Evolutionary conservation across 2,888 invertebrate genomes (phyloP).

Genomic region (Tortrix viridana): DNA sequence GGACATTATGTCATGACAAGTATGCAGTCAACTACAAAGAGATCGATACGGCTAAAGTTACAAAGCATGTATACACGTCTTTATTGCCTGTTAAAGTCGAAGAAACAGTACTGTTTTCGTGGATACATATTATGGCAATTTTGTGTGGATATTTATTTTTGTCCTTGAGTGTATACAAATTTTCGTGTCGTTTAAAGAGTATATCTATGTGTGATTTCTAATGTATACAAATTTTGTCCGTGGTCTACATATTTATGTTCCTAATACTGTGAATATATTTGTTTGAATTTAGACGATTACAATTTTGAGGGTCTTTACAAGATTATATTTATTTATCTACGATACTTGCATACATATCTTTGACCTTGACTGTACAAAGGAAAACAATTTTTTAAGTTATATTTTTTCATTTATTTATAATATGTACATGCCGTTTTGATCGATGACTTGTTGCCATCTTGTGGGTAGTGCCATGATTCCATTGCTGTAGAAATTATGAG

Average conservation of each 20-base stretch:
- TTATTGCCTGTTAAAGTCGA: no score
- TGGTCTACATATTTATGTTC: slow-evolving; percentile 11
- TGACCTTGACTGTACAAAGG: not conserved
- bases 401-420: no score
- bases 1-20: no score
- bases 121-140: slow-evolving; percentile 4
- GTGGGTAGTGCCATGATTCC: no score
- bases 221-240: slow-evolving; percentile 7
- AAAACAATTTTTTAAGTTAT: no score
- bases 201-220: slow-evolving; percentile 3
- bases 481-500: no score
- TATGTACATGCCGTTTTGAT: no score
- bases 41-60: no score
- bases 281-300: not conserved
- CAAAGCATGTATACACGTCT: no score
- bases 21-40: no score
- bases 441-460: no score
- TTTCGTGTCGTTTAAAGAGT: not conserved
- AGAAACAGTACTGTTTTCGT: no score
- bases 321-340: slow-evolving; percentile 8
- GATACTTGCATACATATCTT: slow-evolving; percentile 15
- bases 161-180: not conserved
- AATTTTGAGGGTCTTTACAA: slow-evolving; percentile 1
- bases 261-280: slow-evolving; percentile 7
- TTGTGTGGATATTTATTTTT: not conserved